Conservation (phyloP, 2,113 vertebrate genomes). For the Mirza zaza region DNA sequence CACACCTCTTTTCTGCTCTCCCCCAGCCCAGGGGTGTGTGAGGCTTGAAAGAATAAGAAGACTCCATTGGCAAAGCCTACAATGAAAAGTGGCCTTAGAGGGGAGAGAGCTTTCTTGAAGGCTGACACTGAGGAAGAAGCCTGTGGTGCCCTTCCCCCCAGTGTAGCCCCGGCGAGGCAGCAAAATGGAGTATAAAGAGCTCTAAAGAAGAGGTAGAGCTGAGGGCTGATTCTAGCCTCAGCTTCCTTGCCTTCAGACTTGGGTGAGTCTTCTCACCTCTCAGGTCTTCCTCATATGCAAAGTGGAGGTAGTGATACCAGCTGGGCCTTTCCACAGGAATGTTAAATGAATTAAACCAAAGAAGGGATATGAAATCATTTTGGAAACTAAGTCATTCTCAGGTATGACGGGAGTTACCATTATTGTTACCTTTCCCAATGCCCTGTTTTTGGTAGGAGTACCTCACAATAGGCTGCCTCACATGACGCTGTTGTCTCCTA, state of each 20-base stretch:
- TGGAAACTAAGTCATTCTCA: conserved; percentile 53
- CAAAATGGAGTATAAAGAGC: not conserved
- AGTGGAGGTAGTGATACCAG: not conserved
- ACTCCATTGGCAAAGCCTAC: not conserved
- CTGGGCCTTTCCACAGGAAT: conserved; percentile 49
- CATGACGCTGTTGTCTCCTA: not conserved
- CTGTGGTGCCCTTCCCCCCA: not conserved
- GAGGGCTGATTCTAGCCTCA: not conserved
- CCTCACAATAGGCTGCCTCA: not conserved
- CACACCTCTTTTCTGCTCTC: not conserved
- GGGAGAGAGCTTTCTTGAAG: not conserved
- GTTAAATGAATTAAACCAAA: conserved; percentile 47
- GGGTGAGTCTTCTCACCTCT: not conserved
- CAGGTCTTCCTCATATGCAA: not conserved
- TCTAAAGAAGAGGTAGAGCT: not conserved
- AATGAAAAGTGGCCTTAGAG: not conserved
- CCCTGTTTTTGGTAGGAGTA: not conserved
- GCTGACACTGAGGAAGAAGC: not conserved
- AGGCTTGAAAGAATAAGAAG: not conserved
- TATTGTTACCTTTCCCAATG: not conserved
- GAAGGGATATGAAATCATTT: conserved; percentile 47
- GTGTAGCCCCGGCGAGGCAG: not conserved
- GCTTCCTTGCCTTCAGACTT: not conserved
- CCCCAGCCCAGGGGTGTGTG: not conserved
- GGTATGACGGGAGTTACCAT: not conserved